Evolutionary conservation across 2,113 vertebrate species (phyloP).

Genomic region (Trogon melanurus): DNA sequence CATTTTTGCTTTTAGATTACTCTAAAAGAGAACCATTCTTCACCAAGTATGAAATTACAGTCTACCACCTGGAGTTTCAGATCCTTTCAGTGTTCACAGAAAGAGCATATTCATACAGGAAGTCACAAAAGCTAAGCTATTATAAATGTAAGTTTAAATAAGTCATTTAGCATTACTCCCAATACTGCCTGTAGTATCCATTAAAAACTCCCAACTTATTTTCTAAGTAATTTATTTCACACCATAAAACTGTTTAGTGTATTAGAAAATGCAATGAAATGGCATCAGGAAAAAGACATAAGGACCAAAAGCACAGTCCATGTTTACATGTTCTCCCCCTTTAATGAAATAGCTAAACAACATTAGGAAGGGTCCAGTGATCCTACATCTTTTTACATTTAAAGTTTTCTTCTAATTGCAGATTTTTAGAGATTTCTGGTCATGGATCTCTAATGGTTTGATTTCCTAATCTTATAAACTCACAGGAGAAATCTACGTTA

Average conservation of each 20-base stretch:
- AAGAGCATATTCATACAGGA: not conserved
- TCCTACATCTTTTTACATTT: not conserved
- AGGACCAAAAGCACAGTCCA: not conserved
- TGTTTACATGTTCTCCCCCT: not conserved
- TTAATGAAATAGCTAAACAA: not conserved
- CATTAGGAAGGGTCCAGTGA: not conserved
- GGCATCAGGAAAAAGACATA: not conserved
- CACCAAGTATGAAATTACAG: constrained; percentile 6
- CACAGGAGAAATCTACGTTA: not conserved
- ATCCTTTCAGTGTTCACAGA: constrained; percentile 1
- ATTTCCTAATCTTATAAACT: not conserved
- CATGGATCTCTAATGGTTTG: not conserved
- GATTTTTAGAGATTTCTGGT: not conserved
- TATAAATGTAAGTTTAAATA: not conserved
- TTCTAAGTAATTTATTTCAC: not conserved
- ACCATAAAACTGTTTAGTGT: not conserved
- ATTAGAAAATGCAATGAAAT: not conserved
- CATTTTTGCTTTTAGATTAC: not conserved
- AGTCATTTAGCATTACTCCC: not conserved
- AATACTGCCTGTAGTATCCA: not conserved
- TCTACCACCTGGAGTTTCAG: constrained; percentile 46
- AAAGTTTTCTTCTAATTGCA: not conserved
- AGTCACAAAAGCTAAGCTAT: not conserved
- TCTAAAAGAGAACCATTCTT: constrained; percentile 13
- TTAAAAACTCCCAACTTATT: not conserved